A percentile compares a stretch with the other conserved stretches of the same genome.
phyloP scores from a whole-genome alignment of 2,888 invertebrate genomes.

The Microdon myrmicae region DNA sequence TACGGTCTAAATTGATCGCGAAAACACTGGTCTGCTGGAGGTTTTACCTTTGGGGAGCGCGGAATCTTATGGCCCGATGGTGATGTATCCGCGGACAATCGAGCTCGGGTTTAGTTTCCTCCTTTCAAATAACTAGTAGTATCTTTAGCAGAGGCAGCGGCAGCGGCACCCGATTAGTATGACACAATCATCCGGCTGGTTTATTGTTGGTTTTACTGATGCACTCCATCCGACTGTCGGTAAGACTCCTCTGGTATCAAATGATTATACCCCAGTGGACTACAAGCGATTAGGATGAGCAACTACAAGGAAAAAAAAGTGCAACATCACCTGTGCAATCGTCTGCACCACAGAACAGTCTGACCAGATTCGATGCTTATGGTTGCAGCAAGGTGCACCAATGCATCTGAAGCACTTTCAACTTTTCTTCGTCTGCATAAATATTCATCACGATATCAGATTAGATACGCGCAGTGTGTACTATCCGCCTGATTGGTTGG shows the following conservation, averaged over 20 bases:
- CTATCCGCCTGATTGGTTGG: too few species aligned
- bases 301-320: too few species aligned
- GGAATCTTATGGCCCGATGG: conserved; percentile 7
- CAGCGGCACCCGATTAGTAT: conserved; percentile 39
- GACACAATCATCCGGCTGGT: conserved; percentile 39
- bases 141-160: conserved; percentile 10
- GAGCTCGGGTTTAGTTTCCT: conserved; percentile 35
- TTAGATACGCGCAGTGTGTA: too few species aligned
- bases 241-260: conserved; percentile 3
- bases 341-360: too few species aligned
- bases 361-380: too few species aligned
- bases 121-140: conserved; percentile 46
- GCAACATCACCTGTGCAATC: too few species aligned
- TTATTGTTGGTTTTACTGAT: conserved; percentile 26
- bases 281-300: conserved; percentile 34
- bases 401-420: conserved; percentile 15
- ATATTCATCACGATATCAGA: conserved; percentile 19
- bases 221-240: conserved; percentile 10
- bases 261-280: conserved; percentile 33
- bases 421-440: conserved; percentile 8
- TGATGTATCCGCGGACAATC: conserved; percentile 27
- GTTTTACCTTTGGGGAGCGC: too few species aligned
- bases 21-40: conserved; percentile 33
- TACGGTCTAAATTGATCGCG: conserved; percentile 33
- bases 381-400: conserved; percentile 1